These are phyloP conservation scores for Todus mexicanus DNA, from an alignment of 2,797 vertebrate species.

Conservation along the genomic window DNA sequence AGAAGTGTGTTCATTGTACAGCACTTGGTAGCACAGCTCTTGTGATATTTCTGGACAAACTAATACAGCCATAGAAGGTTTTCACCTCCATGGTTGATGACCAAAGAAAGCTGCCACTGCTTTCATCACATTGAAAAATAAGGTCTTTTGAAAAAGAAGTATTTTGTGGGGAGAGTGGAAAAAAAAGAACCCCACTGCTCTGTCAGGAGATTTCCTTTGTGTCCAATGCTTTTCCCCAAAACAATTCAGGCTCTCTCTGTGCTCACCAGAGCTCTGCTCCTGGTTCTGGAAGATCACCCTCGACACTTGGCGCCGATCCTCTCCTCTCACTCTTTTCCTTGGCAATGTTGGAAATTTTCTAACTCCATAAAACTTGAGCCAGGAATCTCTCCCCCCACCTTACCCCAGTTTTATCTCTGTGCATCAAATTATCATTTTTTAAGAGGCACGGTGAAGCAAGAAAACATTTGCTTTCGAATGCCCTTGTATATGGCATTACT, in stretches of 20 bases:
- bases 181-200: not conserved
- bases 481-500: not conserved
- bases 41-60: not conserved
- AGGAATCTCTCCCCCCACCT: not conserved
- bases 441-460: not conserved
- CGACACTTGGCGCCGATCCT: not conserved
- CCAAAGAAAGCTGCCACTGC: not conserved
- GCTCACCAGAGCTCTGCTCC: not conserved
- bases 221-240: not conserved
- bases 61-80: not conserved
- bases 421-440: constrained; percentile 28
- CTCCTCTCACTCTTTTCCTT: not conserved
- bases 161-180: not conserved
- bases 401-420: not conserved
- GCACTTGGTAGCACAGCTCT: not conserved
- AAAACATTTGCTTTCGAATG: not conserved
- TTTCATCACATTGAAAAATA: not conserved
- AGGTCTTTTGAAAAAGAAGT: not conserved
- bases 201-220: not conserved
- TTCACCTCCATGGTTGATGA: not conserved
- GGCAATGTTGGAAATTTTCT: constrained; percentile 1
- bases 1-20: not conserved
- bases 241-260: not conserved
- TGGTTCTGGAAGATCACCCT: constrained; percentile 10
- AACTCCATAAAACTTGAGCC: not conserved